These are phyloP conservation scores for Martes martes DNA, from an alignment of 2,113 vertebrate species.

Conservation along the genomic window DNA sequence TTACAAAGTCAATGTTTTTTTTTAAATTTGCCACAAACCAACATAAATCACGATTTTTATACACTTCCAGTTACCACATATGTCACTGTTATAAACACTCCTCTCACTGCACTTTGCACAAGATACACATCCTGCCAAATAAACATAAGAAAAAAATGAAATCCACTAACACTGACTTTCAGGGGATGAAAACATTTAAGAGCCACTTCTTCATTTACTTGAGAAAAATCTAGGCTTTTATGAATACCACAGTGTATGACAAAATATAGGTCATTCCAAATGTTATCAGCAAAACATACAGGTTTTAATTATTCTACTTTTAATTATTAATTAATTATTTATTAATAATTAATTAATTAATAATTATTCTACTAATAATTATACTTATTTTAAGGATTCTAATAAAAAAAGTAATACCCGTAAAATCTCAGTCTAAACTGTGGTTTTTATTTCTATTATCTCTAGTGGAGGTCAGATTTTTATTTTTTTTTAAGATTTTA, in stretches of 20 bases:
- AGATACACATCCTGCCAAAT: neutral
- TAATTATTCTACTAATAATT: neutral
- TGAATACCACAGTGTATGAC: neutral
- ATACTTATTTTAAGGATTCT: slow-evolving; percentile 33
- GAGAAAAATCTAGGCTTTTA: neutral
- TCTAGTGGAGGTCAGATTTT: neutral
- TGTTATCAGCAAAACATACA: neutral
- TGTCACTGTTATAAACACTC: neutral
- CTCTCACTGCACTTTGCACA: neutral
- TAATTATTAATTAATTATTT: too few relatives aligned
- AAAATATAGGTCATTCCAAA: slow-evolving; percentile 3
- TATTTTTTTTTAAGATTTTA: too few relatives aligned
- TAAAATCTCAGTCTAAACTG: neutral
- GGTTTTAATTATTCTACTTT: neutral
- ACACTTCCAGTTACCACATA: neutral
- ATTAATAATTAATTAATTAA: too few relatives aligned
- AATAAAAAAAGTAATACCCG: neutral
- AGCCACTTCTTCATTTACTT: slow-evolving; percentile 31
- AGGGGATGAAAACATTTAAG: neutral
- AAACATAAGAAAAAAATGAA: slow-evolving; percentile 28
- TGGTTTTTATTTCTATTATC: neutral
- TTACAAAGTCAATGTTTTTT: neutral
- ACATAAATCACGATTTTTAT: slow-evolving; percentile 31
- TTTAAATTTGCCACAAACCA: neutral
- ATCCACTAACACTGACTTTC: neutral